Evolutionary conservation across 2,888 invertebrate genomes (phyloP).

Genomic region (Tenthredo livida): DNA sequence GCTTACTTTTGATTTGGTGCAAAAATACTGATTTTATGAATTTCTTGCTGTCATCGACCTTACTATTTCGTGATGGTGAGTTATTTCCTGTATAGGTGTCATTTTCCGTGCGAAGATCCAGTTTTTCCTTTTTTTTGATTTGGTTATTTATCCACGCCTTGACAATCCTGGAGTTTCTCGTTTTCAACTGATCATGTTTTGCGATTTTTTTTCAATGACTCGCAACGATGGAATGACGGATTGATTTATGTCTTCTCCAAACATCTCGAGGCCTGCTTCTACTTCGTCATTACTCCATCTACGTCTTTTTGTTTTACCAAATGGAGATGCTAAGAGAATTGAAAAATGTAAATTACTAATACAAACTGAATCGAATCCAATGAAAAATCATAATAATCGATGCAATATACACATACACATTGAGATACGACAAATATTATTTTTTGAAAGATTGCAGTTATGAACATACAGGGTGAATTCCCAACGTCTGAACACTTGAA

Average conservation of each 20-base stretch:
- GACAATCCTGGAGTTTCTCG: background rate
- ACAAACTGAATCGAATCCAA: too few species aligned
- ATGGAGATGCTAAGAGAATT: background rate
- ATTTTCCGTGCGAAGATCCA: background rate
- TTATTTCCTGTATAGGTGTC: too few species aligned
- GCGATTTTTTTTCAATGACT: slow-evolving; percentile 17
- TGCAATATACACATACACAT: too few species aligned
- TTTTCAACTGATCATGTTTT: background rate
- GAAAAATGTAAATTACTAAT: background rate
- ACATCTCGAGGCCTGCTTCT: background rate
- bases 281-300: slow-evolving; percentile 29
- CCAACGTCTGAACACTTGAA: too few species aligned
- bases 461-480: too few species aligned
- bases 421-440: too few species aligned
- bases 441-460: too few species aligned
- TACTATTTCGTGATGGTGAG: too few species aligned
- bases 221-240: slow-evolving; percentile 2
- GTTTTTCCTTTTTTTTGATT: slow-evolving; percentile 8
- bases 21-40: too few species aligned
- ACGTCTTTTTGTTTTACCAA: background rate
- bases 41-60: too few species aligned
- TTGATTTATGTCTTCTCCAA: background rate
- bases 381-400: too few species aligned
- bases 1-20: too few species aligned
- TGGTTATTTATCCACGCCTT: slow-evolving; percentile 37